These are phyloP conservation scores for Apis florea DNA, from an alignment of 1,140 invertebrate genomes.

Conservation along the genomic window DNA sequence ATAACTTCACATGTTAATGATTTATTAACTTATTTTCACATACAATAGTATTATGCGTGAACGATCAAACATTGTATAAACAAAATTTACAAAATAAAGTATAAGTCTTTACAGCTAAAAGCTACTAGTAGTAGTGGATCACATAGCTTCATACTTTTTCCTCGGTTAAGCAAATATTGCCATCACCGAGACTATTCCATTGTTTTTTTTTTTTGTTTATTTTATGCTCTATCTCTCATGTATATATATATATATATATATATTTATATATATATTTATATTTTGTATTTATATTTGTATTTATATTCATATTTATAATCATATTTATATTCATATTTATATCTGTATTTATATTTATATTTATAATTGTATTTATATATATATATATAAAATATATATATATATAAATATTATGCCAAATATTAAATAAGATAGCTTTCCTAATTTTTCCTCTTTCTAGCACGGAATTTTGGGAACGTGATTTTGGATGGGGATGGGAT, in stretches of 20 bases:
- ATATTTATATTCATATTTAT: constrained; percentile 54
- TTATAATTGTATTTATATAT: constrained; percentile 66
- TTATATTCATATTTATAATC: constrained; percentile 65
- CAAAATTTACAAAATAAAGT: constrained; percentile 82
- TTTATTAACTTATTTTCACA: constrained; percentile 81
- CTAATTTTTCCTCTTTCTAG: constrained; percentile 72
- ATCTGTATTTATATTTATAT: constrained; percentile 63
- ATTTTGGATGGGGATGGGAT: constrained; percentile 63
- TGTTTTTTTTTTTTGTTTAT: constrained; percentile 69
- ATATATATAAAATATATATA: constrained; percentile 63
- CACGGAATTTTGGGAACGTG: constrained; percentile 62
- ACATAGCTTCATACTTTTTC: constrained; percentile 79
- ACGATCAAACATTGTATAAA: constrained; percentile 81
- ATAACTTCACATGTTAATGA: constrained; percentile 80
- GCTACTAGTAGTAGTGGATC: constrained; percentile 81
- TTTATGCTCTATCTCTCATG: constrained; percentile 71
- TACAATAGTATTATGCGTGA: constrained; percentile 81
- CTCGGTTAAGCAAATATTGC: constrained; percentile 69
- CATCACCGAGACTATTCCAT: constrained; percentile 65
- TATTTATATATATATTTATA: constrained; percentile 60
- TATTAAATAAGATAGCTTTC: constrained; percentile 79
- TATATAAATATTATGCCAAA: constrained; percentile 79
- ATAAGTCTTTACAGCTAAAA: constrained; percentile 81
- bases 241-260: constrained; percentile 68
- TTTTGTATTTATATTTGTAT: constrained; percentile 68